Evolutionary conservation across 2,113 vertebrate genomes (phyloP), one percentile per base, ranked within the genome.

Genomic region (Brachypteracias leptosomus): DNA sequence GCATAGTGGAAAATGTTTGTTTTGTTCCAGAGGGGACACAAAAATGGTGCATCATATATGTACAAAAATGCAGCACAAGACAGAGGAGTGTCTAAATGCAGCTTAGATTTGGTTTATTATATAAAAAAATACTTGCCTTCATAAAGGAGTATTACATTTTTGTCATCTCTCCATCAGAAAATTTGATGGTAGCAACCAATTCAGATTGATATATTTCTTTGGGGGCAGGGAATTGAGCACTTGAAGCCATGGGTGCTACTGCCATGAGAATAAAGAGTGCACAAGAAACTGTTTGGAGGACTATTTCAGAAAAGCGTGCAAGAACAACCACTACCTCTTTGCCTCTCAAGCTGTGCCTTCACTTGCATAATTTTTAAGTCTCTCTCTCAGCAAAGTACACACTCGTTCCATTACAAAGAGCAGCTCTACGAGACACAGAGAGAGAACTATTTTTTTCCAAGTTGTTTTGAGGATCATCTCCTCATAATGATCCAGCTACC

Each of bases 261-360:
- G 62, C 58, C 44, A 38, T 38, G 67, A 76, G 75, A 78, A 47
- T 35, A n/a, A 54, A 31, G 47, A 71, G 44, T 49, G 46, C 55
- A 36, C 0, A 1, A 11, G 26, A 28, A 31, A 19, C 21, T 19
- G 4, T 59, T 71, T 58, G 70, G 75, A 65, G 42, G 15, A 35
- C 11, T 33, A 11, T 19, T 74, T 31, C 29, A 59, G n/a, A 44
- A 57, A 21, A 42, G 15, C 1, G 11, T 7, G 25, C 1, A 3
- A 80, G 44, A 25, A 2, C n/a, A 31, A 7, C 61, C 2, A 0
- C 38, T 36, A 9, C 7, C 28, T 63, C 65, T 52, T 31, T 35
- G 57, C 49, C 57, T 62, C 0, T 0, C 31, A 31, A 49, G 12
- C 19, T 1, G 0, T 61, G 70, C 54, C n/a, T 76, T 52, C 33